Conservation (phyloP, 2,797 vertebrate species). For the Propithecus perrieri region DNA sequence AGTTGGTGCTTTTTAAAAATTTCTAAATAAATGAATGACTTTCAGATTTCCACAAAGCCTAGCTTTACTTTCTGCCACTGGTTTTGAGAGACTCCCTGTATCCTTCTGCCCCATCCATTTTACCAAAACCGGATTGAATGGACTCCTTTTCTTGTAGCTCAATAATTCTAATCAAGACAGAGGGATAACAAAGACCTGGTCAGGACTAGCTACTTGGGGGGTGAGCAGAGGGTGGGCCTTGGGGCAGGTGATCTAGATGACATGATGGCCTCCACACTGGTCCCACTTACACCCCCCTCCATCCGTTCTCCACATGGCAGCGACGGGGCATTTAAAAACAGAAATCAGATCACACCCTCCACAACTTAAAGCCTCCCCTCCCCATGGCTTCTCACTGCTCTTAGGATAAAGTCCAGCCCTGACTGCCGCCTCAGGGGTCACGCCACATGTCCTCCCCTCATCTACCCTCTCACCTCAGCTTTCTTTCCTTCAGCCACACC, state of each 20-base stretch:
- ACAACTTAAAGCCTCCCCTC: not conserved
- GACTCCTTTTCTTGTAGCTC: not conserved
- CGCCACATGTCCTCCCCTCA: fast-evolving
- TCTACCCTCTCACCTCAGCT: not conserved
- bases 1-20: not conserved
- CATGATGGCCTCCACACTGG: not conserved
- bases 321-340: not conserved
- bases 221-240: not conserved
- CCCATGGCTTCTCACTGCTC: not conserved
- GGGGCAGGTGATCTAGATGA: not conserved
- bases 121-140: not conserved
- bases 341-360: not conserved
- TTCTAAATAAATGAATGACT: not conserved
- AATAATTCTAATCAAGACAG: not conserved
- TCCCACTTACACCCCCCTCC: not conserved
- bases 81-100: not conserved
- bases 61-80: not conserved
- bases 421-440: not conserved
- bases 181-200: not conserved
- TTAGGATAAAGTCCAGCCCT: not conserved
- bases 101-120: not conserved
- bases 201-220: not conserved
- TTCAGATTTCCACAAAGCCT: not conserved
- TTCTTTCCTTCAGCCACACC: not conserved
- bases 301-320: not conserved